Percentiles rank a stretch among this genome's conserved stretches.
Conservation (phyloP, 2,888 invertebrate species). For the Hyposoter didymator region DNA sequence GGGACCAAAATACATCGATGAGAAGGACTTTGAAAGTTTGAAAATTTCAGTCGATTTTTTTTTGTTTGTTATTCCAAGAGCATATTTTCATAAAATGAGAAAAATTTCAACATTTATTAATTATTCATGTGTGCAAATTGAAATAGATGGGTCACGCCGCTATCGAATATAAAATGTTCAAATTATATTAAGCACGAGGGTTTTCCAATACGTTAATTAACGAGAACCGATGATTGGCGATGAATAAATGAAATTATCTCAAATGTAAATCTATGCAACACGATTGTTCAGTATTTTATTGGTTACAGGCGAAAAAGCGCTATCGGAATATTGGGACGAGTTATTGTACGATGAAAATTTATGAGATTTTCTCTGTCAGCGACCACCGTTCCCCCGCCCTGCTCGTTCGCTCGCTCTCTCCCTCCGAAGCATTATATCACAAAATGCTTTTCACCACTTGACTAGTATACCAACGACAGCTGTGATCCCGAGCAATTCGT, state of each 20-base stretch:
- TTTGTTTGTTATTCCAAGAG: not conserved
- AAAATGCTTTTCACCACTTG: constrained; percentile 3
- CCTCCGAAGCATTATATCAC: constrained; percentile 7
- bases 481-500: constrained; percentile 78
- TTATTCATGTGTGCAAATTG: not conserved
- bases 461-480: not conserved
- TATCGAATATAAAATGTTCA: not conserved
- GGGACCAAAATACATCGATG: too few relatives aligned
- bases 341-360: constrained; percentile 3
- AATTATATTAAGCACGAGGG: not conserved
- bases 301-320: not conserved
- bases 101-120: not conserved
- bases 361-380: not conserved
- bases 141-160: not conserved
- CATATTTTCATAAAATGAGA: not conserved
- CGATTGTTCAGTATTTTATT: not conserved
- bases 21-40: too few relatives aligned
- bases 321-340: not conserved
- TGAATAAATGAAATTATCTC: not conserved
- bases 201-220: not conserved
- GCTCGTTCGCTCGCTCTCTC: not conserved
- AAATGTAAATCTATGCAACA: not conserved
- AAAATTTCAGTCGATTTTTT: not conserved
- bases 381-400: not conserved
- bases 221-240: not conserved